Percentiles rank a stretch among this genome's conserved stretches.
These are phyloP conservation scores for Cynaeus angustus DNA, from an alignment of 2,888 invertebrate genomes.

Conservation along the genomic window DNA sequence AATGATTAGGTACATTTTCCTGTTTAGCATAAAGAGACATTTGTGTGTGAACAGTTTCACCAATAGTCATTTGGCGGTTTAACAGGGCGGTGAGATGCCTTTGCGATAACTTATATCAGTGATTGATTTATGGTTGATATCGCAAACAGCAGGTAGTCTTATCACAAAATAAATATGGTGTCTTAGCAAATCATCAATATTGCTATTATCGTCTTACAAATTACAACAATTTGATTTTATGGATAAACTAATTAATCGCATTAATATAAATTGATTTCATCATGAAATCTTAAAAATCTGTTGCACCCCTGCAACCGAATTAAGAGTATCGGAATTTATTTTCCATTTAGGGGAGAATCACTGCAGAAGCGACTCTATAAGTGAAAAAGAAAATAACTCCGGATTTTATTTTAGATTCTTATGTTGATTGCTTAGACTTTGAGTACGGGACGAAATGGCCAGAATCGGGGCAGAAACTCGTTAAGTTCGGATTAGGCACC, in stretches of 20 bases:
- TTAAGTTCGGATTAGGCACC: slow-evolving; percentile 70
- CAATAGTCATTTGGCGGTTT: slow-evolving; percentile 5
- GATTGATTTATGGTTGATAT: slow-evolving; percentile 44
- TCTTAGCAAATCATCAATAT: slow-evolving; percentile 8
- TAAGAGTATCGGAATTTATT: slow-evolving; percentile 25
- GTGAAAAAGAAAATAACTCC: slow-evolving; percentile 68
- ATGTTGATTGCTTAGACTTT: slow-evolving; percentile 67
- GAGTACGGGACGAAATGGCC: slow-evolving; percentile 58
- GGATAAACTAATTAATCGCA: slow-evolving; percentile 1
- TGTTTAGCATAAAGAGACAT: not conserved
- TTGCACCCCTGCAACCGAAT: slow-evolving; percentile 23
- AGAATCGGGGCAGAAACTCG: slow-evolving; percentile 67
- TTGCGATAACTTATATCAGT: slow-evolving; percentile 34
- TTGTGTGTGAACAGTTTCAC: slow-evolving; percentile 4
- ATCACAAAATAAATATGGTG: slow-evolving; percentile 18
- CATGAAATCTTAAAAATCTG: not conserved
- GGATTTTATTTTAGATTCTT: slow-evolving; percentile 67
- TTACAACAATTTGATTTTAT: not conserved
- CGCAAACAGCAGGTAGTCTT: slow-evolving; percentile 30
- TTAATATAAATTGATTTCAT: not conserved
- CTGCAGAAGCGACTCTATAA: slow-evolving; percentile 58
- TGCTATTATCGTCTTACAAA: not conserved
- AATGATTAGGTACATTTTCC: too few species aligned
- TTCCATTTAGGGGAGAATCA: slow-evolving; percentile 26
- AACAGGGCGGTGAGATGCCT: slow-evolving; percentile 19